Evolutionary conservation across 1,140 invertebrate species (phyloP).

Genomic region (Antheraea pernyi): DNA sequence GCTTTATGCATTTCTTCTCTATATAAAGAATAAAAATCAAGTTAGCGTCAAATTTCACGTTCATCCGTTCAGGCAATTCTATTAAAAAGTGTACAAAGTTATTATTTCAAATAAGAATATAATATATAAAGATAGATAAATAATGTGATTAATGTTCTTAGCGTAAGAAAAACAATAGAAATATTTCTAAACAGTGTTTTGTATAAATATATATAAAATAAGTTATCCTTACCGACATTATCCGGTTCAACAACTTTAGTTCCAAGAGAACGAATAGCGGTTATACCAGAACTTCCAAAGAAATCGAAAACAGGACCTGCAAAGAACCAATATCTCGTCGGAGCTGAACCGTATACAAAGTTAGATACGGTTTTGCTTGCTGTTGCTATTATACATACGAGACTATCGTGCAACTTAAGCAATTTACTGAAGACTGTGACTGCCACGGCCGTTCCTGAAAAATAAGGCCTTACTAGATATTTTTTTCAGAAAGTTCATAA

Average conservation of each 20-base stretch:
- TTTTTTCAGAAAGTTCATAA: too few relatives aligned
- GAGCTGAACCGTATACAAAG: slow-evolving; percentile 63
- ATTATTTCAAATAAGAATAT: too few relatives aligned
- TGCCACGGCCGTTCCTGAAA: slow-evolving; percentile 68
- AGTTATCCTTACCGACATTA: slow-evolving; percentile 63
- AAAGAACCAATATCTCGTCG: slow-evolving; percentile 62
- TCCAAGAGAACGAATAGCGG: slow-evolving; percentile 79
- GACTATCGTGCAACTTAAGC: slow-evolving; percentile 65
- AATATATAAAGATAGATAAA: too few relatives aligned
- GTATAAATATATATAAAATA: not conserved
- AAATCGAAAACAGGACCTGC: slow-evolving; percentile 75
- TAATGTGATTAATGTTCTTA: too few relatives aligned
- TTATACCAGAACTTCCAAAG: slow-evolving; percentile 77
- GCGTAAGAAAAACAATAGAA: too few relatives aligned
- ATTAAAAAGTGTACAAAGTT: too few relatives aligned
- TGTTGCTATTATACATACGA: slow-evolving; percentile 66
- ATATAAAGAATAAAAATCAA: too few relatives aligned
- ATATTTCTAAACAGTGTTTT: too few relatives aligned
- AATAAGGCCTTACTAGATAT: too few relatives aligned
- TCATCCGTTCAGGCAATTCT: too few relatives aligned
- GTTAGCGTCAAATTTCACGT: too few relatives aligned
- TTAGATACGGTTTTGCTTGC: slow-evolving; percentile 56
- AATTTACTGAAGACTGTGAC: slow-evolving; percentile 64
- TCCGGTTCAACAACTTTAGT: slow-evolving; percentile 80
- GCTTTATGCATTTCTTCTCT: too few relatives aligned